Conservation (phyloP, 1,140 invertebrate genomes). For the Meteorus sp. region DNA sequence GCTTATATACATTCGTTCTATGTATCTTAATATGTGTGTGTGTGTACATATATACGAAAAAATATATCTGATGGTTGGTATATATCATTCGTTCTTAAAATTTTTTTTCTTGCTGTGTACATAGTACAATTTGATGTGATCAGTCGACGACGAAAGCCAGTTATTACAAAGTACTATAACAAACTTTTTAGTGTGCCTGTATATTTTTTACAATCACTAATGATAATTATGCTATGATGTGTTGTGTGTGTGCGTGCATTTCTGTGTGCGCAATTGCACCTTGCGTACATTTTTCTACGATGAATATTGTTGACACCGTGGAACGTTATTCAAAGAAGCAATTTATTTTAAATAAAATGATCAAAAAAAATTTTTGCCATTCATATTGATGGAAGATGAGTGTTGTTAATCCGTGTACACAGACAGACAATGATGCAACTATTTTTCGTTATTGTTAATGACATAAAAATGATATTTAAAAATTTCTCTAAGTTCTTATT, state of each 20-base stretch:
- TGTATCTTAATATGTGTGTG: not conserved
- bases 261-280: not conserved
- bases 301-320: no score
- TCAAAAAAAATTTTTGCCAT: no score
- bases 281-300: no score
- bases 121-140: slow-evolving; percentile 11
- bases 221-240: slow-evolving; percentile 35
- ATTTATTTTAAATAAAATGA: no score
- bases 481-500: no score
- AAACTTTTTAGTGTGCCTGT: slow-evolving; percentile 3
- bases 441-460: no score
- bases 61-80: not conserved
- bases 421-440: no score
- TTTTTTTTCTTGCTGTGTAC: not conserved
- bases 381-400: no score
- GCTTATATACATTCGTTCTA: not conserved
- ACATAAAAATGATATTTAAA: no score
- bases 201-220: slow-evolving; percentile 23
- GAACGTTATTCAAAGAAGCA: no score
- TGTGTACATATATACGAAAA: not conserved
- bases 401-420: no score
- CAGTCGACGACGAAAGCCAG: slow-evolving; percentile 7
- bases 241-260: not conserved
- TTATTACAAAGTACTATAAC: slow-evolving; percentile 20
- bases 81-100: not conserved